Conservation (phyloP, 2,888 invertebrate species). For the Nomada fabriciana region DNA sequence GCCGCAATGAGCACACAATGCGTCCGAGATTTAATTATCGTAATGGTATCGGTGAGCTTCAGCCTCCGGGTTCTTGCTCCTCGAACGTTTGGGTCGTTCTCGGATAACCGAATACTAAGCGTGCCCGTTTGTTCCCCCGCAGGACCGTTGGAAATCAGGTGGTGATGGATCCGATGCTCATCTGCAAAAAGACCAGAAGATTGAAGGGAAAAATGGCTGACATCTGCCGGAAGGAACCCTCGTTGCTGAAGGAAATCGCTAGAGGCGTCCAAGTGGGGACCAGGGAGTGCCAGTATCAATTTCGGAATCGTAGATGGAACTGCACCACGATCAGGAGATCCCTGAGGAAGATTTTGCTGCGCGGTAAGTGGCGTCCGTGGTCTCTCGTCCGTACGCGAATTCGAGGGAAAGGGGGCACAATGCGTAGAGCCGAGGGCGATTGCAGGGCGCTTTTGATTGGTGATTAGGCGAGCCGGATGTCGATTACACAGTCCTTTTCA, state of each 20-base stretch:
- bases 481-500: constrained; percentile 74
- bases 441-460: not conserved
- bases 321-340: constrained; percentile 93
- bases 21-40: constrained; percentile 70
- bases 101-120: not conserved
- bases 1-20: constrained; percentile 38
- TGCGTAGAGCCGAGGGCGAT: not conserved
- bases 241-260: constrained; percentile 92
- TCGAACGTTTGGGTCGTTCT: no score
- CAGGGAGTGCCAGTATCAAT: constrained; percentile 94
- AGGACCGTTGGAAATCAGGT: constrained; percentile 94
- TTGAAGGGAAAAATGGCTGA: constrained; percentile 91
- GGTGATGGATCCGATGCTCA: constrained; percentile 94
- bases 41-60: constrained; percentile 62
- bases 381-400: no score
- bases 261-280: constrained; percentile 93
- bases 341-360: constrained; percentile 93
- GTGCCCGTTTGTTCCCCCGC: constrained; percentile 63
- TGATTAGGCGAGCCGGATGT: constrained; percentile 76
- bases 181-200: constrained; percentile 94
- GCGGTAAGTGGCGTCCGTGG: constrained; percentile 87
- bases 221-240: constrained; percentile 93
- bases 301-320: constrained; percentile 94
- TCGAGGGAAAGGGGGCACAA: not conserved
- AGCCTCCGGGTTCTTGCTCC: not conserved